phyloP scores from a whole-genome alignment of 2,888 invertebrate species.

The Eremobia ochroleuca region DNA sequence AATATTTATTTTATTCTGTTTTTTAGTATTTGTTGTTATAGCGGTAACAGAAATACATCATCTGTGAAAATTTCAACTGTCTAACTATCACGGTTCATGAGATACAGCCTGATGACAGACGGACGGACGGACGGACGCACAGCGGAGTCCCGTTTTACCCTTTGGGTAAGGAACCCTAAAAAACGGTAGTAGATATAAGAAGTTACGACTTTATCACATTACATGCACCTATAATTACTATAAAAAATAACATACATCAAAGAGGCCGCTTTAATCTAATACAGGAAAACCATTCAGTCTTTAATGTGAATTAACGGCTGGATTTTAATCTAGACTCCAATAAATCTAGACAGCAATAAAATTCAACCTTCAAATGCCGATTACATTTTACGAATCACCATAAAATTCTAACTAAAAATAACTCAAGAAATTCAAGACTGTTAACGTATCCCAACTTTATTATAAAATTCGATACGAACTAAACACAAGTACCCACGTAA shows the following conservation, averaged over 20 bases:
- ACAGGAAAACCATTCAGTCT: slow-evolving; percentile 48
- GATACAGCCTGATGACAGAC: no score
- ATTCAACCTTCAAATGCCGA: slow-evolving; percentile 48
- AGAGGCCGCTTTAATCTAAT: slow-evolving; percentile 56
- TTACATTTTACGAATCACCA: slow-evolving; percentile 46
- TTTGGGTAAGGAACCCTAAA: no score
- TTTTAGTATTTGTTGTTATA: no score
- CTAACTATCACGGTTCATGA: no score
- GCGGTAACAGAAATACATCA: no score
- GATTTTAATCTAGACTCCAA: slow-evolving; percentile 61
- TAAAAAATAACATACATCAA: slow-evolving; percentile 43
- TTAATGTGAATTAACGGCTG: slow-evolving; percentile 55
- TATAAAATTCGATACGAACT: slow-evolving; percentile 76
- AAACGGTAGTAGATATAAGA: slow-evolving; percentile 27
- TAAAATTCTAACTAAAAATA: slow-evolving; percentile 51
- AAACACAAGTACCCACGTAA: slow-evolving; percentile 77
- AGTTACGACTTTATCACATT: slow-evolving; percentile 37
- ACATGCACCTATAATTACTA: slow-evolving; percentile 43
- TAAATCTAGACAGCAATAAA: slow-evolving; percentile 60
- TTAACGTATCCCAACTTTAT: slow-evolving; percentile 56
- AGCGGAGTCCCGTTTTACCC: no score
- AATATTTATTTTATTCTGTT: no score
- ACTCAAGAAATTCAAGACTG: slow-evolving; percentile 45
- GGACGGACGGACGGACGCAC: no score
- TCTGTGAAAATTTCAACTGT: no score